Percentiles rank a stretch among this genome's conserved stretches.
Conservation (phyloP, 1,140 invertebrate genomes). For the Capitella teleta region DNA sequence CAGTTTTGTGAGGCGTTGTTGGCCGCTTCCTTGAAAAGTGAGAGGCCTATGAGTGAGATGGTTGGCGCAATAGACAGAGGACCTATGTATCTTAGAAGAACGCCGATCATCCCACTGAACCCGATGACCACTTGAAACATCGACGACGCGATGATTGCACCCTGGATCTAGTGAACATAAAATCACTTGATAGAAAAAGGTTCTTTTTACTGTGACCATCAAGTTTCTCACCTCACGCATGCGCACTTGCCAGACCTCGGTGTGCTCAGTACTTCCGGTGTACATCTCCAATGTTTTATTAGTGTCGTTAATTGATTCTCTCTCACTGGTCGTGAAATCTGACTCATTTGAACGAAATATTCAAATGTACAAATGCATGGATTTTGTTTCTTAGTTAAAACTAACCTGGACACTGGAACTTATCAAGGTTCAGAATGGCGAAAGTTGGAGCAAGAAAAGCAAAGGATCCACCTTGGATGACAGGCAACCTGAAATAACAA, state of each 20-base stretch:
- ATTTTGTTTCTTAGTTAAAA: too few species aligned
- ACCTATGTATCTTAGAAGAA: slow-evolving; percentile 21
- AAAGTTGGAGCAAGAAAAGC: slow-evolving; percentile 75
- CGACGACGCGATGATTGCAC: slow-evolving; percentile 28
- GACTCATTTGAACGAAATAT: too few species aligned
- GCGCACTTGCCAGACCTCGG: too few species aligned
- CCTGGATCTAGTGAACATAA: slow-evolving; percentile 16
- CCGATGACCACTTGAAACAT: slow-evolving; percentile 30
- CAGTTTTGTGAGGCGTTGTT: slow-evolving; percentile 63
- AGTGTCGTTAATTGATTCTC: too few species aligned
- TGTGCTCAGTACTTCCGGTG: too few species aligned
- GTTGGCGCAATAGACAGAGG: slow-evolving; percentile 9
- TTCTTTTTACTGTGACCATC: too few species aligned
- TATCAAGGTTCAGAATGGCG: slow-evolving; percentile 65
- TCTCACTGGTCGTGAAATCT: too few species aligned
- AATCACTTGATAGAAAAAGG: too few species aligned
- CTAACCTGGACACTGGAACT: too few species aligned
- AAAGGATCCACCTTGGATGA: slow-evolving; percentile 70
- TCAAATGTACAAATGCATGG: too few species aligned
- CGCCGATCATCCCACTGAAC: slow-evolving; percentile 56
- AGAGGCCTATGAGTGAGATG: slow-evolving; percentile 4
- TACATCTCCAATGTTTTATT: too few species aligned
- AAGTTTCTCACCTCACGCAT: too few species aligned
- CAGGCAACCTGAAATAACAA: slow-evolving; percentile 48
- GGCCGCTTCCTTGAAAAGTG: slow-evolving; percentile 49